Evolutionary conservation across 2,113 vertebrate species (phyloP), one percentile per base, ranked within the genome.

Genomic region (Chaenocephalus aceratus): DNA sequence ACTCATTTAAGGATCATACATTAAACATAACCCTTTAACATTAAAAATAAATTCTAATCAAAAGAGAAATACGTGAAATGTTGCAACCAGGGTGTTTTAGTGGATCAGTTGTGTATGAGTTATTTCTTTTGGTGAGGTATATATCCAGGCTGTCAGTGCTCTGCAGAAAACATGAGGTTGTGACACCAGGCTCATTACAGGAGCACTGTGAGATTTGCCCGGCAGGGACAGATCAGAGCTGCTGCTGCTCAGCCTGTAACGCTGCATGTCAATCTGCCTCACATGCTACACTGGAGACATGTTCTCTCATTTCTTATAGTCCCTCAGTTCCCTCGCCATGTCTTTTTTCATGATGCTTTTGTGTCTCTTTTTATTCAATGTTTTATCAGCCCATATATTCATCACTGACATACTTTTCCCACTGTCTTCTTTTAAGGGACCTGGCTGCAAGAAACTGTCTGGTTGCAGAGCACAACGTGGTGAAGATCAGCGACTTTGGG

Each of bases 401-500:
- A 58, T 57, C n/a, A 46, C 30, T 67, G 13, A 41, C 30, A 61
- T 69, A 34, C 21, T 15, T 46, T 11, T 62, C 13, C 10, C 21
- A 34, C 58, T 63, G 49, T 75, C 34, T 73, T 46, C 63, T 57
- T 57, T 65, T 64, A 14, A 99, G 98, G 85, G 98, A 99, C 90
- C 92, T 99, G 85, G 98, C 98, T 0, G 98, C 98, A 0, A 95
- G 98, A 67, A 99, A 99, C 95, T 99, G 98, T 89, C 94, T 99
- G 71, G 98, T 99, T 82, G 95, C 96, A 0, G 97, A 98, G 80
- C 91, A 95, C 77, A 96, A 96, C 0, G 18, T 92, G 7, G 93
- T 99, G 85, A 99, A 99, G 94, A 99, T 99, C 94, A 99, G 98
- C 3, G 98, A 99, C 89, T 99, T 99, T 1, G 98, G 98, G 72